Percentiles rank a stretch among this genome's conserved stretches.
Evolutionary conservation across 2,888 invertebrate species (phyloP).

Genomic region (Eupithecia tripunctaria): DNA sequence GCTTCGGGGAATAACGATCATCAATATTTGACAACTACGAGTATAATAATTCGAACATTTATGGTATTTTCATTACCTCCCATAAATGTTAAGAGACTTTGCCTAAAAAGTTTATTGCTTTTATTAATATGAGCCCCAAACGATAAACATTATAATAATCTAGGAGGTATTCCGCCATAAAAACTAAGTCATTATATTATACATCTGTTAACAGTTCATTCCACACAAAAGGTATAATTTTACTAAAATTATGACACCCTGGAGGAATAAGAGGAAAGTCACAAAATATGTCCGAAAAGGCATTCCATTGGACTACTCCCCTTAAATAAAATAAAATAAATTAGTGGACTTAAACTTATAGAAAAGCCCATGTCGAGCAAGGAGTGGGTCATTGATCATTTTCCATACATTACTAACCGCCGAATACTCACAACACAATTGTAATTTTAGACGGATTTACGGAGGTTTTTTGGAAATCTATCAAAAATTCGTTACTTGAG

Average conservation of each 20-base stretch:
- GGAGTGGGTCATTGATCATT: too few relatives aligned
- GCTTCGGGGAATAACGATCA: neutral
- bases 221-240: constrained; percentile 41
- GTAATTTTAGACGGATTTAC: too few relatives aligned
- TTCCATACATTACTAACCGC: neutral
- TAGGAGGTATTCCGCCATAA: constrained; percentile 17
- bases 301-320: constrained; percentile 47
- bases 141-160: constrained; percentile 16
- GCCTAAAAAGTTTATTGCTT: neutral
- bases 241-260: constrained; percentile 49
- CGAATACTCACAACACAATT: too few relatives aligned
- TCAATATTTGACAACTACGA: neutral
- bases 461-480: too few relatives aligned
- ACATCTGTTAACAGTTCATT: constrained; percentile 40
- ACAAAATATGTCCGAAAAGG: constrained; percentile 45
- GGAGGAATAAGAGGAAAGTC: constrained; percentile 48
- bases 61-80: neutral
- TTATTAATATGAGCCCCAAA: neutral
- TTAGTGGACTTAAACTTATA: neutral
- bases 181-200: constrained; percentile 29
- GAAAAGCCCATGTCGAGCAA: neutral
- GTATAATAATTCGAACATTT: neutral
- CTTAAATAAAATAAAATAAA: neutral
- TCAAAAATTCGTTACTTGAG: too few relatives aligned
- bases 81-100: neutral